Conservation (phyloP, 37 sponge, comb jelly and placozoan species). For the Halisarca cf. caerulea region DNA sequence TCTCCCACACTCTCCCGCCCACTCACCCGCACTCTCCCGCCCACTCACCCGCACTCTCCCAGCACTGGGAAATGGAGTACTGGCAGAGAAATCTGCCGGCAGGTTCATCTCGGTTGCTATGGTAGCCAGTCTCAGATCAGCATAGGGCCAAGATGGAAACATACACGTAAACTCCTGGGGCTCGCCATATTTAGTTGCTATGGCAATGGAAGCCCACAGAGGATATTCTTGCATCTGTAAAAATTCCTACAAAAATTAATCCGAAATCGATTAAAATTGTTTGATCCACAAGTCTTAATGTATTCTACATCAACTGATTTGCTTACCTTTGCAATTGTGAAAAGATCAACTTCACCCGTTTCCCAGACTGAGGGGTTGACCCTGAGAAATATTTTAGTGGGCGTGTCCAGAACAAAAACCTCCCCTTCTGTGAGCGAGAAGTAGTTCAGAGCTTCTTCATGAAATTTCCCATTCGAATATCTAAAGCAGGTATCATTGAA, state of each 20-base stretch:
- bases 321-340: conserved; percentile 13
- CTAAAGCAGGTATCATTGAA: neutral
- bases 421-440: conserved; percentile 26
- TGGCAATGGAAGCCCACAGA: conserved; percentile 47
- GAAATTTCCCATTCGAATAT: neutral
- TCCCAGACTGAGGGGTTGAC: conserved; percentile 1
- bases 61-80: conserved; percentile 23
- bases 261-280: neutral
- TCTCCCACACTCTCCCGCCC: no score
- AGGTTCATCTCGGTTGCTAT: conserved; percentile 32
- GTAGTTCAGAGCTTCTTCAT: conserved; percentile 21
- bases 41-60: conserved; percentile 42
- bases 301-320: no score
- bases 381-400: conserved; percentile 36
- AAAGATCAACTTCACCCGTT: neutral
- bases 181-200: conserved; percentile 61
- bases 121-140: conserved; percentile 21
- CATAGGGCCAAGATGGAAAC: conserved; percentile 52
- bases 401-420: conserved; percentile 49
- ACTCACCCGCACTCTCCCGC: no score
- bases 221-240: conserved; percentile 33
- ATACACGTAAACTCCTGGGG: conserved; percentile 21
- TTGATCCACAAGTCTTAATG: neutral
- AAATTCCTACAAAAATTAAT: conserved; percentile 16
- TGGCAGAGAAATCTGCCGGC: neutral